A percentile compares a stretch with the other conserved stretches of the same genome.
Evolutionary conservation across 2,113 vertebrate genomes (phyloP).

Genomic region (Podarcis muralis): DNA sequence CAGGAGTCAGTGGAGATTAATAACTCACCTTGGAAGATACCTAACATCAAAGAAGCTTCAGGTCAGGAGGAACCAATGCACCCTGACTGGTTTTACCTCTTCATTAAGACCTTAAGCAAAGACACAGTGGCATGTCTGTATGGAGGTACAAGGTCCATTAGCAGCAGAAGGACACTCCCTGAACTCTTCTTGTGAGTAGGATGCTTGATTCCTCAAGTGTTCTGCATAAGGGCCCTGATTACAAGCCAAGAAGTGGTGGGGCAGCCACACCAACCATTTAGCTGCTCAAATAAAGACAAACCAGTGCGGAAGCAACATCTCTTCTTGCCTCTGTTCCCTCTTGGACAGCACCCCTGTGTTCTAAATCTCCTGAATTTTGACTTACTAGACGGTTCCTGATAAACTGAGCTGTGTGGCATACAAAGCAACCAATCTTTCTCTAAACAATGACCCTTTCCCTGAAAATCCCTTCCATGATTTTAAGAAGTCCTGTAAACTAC

Average conservation of each 20-base stretch:
- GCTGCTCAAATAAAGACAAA: not conserved
- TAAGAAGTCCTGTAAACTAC: too few relatives aligned
- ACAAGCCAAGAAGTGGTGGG: not conserved
- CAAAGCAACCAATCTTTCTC: not conserved
- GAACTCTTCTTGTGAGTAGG: not conserved
- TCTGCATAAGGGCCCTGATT: not conserved
- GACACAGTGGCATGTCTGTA: not conserved
- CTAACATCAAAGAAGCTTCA: not conserved
- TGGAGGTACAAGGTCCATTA: not conserved
- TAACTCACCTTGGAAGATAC: not conserved
- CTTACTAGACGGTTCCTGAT: not conserved
- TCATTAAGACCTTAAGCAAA: not conserved
- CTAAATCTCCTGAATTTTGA: not conserved
- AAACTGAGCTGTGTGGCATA: not conserved
- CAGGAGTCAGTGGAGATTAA: not conserved
- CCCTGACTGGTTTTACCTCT: not conserved
- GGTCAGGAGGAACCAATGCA: not conserved
- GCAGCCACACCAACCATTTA: not conserved
- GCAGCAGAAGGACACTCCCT: not conserved
- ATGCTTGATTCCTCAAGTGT: not conserved
- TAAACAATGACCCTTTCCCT: not conserved
- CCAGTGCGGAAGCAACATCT: not conserved
- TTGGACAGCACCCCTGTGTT: not conserved
- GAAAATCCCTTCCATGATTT: too few relatives aligned
- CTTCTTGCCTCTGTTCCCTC: not conserved